phyloP scores from a whole-genome alignment of 2,888 invertebrate genomes.

The Rapana venosa region DNA sequence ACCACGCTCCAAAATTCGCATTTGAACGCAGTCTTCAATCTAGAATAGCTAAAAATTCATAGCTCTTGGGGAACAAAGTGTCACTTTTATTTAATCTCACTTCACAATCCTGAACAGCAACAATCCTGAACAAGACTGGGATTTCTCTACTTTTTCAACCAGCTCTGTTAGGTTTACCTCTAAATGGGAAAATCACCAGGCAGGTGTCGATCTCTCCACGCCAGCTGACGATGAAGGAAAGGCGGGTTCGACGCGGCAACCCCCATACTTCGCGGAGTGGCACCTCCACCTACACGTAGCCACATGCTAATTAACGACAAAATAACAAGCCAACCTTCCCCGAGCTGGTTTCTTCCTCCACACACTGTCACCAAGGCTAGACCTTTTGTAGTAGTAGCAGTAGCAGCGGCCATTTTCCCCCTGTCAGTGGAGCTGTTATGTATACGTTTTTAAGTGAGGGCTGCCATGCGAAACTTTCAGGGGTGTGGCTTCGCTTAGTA shows the following conservation, averaged over 20 bases:
- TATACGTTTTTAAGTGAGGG: background rate
- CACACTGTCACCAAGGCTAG: background rate
- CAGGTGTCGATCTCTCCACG: background rate
- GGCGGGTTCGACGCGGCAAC: too few species aligned
- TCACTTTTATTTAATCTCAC: too few species aligned
- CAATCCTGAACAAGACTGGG: too few species aligned
- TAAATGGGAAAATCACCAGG: background rate
- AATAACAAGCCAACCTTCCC: background rate
- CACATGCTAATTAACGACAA: constrained; percentile 10
- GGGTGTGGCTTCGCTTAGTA: background rate
- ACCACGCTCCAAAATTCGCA: too few species aligned
- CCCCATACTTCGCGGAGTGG: background rate
- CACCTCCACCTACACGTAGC: background rate
- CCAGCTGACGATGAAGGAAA: too few species aligned
- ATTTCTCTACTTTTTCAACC: too few species aligned
- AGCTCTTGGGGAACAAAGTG: too few species aligned
- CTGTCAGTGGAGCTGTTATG: background rate
- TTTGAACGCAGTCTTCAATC: too few species aligned
- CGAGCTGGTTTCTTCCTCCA: background rate
- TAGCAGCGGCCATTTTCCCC: background rate
- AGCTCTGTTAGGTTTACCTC: background rate
- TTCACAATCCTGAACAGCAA: too few species aligned
- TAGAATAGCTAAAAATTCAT: too few species aligned
- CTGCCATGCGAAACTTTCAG: background rate
- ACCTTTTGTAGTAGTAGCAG: too few species aligned